Percentiles rank a stretch among this genome's conserved stretches.
These are phyloP conservation scores for Hoplodrina ambigua DNA, from an alignment of 2,888 invertebrate genomes.

Conservation along the genomic window DNA sequence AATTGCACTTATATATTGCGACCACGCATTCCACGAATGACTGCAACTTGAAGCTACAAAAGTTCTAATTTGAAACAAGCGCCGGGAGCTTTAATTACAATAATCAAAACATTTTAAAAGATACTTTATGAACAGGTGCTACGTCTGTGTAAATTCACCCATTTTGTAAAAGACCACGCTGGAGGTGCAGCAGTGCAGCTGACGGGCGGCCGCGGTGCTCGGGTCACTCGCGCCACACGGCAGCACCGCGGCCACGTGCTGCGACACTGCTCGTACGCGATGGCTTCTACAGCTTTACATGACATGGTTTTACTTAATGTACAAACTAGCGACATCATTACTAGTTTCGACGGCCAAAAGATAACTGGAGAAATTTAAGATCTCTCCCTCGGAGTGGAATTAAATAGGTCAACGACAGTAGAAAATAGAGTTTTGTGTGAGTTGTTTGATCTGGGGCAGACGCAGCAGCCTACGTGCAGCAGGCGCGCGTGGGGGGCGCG, in stretches of 20 bases:
- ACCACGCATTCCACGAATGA: constrained; percentile 64
- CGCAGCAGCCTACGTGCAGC: constrained; percentile 80
- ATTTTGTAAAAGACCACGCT: constrained; percentile 30
- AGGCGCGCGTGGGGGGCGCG: constrained; percentile 90
- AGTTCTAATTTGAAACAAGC: constrained; percentile 28
- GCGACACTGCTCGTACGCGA: constrained; percentile 12
- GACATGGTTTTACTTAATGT: constrained; percentile 20
- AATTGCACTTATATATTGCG: constrained; percentile 65
- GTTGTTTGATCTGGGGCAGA: not conserved
- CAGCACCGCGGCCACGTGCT: not conserved
- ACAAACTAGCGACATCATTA: constrained; percentile 46
- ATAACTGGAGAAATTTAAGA: constrained; percentile 12
- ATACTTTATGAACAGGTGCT: constrained; percentile 26
- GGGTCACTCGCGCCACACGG: too few species aligned
- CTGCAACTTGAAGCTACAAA: constrained; percentile 22
- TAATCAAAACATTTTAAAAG: constrained; percentile 35
- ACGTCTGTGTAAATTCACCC: constrained; percentile 17
- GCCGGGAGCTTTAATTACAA: constrained; percentile 31
- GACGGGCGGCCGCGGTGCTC: not conserved
- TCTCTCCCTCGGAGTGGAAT: not conserved
- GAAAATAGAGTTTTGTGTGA: not conserved
- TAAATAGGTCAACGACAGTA: constrained; percentile 12
- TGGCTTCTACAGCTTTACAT: constrained; percentile 4
- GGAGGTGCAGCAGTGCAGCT: not conserved
- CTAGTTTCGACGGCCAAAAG: constrained; percentile 20